These are phyloP conservation scores for Rhagologus leucostigma DNA, from an alignment of 2,113 vertebrate species.

Conservation along the genomic window DNA sequence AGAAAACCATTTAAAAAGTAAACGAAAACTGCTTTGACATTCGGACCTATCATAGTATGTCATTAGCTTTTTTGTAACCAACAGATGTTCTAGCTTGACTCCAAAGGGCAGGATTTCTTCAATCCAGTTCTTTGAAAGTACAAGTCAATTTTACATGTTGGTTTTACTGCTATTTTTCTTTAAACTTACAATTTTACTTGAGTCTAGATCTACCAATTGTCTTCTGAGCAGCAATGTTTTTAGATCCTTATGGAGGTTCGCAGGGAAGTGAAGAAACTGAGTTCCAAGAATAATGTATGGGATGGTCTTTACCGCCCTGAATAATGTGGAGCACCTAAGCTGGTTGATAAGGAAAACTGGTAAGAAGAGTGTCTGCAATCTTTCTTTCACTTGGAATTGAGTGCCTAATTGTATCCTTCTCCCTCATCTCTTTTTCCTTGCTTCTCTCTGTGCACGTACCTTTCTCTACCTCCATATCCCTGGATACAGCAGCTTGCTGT, in stretches of 20 bases:
- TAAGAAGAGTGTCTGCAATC: neutral
- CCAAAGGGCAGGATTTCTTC: neutral
- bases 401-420: neutral
- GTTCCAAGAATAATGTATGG: neutral
- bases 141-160: neutral
- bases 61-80: neutral
- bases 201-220: neutral
- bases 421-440: accelerated
- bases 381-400: neutral
- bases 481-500: neutral
- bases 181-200: neutral
- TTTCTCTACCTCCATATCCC: neutral
- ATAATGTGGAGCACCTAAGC: neutral
- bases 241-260: accelerated
- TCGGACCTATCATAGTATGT: neutral
- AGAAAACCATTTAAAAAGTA: neutral
- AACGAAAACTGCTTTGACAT: neutral
- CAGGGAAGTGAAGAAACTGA: neutral
- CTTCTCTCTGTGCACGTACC: neutral
- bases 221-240: neutral
- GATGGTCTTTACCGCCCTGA: neutral
- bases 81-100: neutral
- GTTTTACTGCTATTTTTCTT: neutral
- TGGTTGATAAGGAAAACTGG: neutral
- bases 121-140: neutral